Percentiles rank a stretch among this genome's conserved stretches.
Evolutionary conservation across 2,797 vertebrate species (phyloP).

Genomic region (Loriculus beryllinus): DNA sequence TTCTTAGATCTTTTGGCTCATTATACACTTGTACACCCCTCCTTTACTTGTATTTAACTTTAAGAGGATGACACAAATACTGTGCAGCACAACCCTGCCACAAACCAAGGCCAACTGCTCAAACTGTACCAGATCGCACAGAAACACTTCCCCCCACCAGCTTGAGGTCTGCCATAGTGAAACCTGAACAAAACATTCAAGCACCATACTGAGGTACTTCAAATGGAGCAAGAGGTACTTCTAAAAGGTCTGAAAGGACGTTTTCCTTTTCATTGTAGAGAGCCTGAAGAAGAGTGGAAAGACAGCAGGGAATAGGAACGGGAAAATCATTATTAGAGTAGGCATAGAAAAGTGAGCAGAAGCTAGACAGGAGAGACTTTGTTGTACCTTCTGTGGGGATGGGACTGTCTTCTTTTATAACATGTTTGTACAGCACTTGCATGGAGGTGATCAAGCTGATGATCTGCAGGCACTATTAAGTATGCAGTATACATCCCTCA

Average conservation of each 20-base stretch:
- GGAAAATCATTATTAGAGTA: not conserved
- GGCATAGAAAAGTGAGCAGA: not conserved
- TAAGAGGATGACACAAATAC: not conserved
- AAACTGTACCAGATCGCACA: not conserved
- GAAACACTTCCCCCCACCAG: not conserved
- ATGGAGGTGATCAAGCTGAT: not conserved
- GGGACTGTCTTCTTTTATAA: not conserved
- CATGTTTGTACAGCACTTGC: not conserved
- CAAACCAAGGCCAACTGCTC: not conserved
- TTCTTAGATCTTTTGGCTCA: not conserved
- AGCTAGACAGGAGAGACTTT: not conserved
- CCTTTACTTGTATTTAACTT: not conserved
- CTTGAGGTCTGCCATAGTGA: not conserved
- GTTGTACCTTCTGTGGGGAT: not conserved
- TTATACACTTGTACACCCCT: not conserved
- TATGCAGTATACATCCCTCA: not conserved
- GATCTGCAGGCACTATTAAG: not conserved
- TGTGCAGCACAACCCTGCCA: not conserved
- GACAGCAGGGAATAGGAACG: not conserved
- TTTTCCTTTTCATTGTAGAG: not conserved
- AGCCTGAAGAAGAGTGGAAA: not conserved
- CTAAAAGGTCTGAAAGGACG: not conserved
- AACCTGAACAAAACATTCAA: not conserved
- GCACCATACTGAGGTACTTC: not conserved
- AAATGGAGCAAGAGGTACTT: not conserved